Base-by-base conservation (phyloP, 35 echinoderm and acorn worm genomes). In the Lytechinus pictus region DNA sequence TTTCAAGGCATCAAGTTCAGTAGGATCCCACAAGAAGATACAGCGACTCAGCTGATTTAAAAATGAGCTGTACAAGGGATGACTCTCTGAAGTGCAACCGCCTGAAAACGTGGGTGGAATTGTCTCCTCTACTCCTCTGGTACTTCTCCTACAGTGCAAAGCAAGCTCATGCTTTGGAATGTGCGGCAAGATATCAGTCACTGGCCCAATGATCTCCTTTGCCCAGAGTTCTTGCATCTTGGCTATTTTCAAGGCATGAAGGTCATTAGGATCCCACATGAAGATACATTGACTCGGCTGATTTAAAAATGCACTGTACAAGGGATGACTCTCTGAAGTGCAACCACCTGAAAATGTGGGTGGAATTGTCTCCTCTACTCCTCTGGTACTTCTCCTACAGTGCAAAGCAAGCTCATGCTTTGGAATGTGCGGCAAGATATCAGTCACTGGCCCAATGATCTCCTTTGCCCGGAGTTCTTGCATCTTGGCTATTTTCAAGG, bases 201-300 rank as follows among this genome's bases (percentile, higher is more conserved):
- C 16, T n/a, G n/a, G n/a, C n/a, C n/a, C n/a, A n/a, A n/a, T 66
- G 60, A 66, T 10, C 4, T 19, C 60, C 60, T 66, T 66, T 19
- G 60, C 5, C 60, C 21, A 19, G 0, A 66, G 60, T 72, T 95
- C 87, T 5, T 19, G 54, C 9, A n/a, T 29, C 61, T 97, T 94
- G 55, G 96, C 94, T 16, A 28, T 21, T 24, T 95, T 94, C 95
- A 97, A 54, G 28, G 13, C 44, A 7, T 95, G 28, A 7, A 97
- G 6, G 52, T 97, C 96, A 86, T 54, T 29, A 9, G 29, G 5
- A 53, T 94, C 58, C 96, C 96, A 97, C 52, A 54, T 86, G 57
- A 97, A 97, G 8, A 97, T 93, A 53, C 96, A 97, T 14, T 14
- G 27, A 92, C 72, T 60, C 89, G 95, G 89, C 87, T 54, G 94